phyloP scores from a whole-genome alignment of 2,888 invertebrate species.

The Conus canariensis region DNA sequence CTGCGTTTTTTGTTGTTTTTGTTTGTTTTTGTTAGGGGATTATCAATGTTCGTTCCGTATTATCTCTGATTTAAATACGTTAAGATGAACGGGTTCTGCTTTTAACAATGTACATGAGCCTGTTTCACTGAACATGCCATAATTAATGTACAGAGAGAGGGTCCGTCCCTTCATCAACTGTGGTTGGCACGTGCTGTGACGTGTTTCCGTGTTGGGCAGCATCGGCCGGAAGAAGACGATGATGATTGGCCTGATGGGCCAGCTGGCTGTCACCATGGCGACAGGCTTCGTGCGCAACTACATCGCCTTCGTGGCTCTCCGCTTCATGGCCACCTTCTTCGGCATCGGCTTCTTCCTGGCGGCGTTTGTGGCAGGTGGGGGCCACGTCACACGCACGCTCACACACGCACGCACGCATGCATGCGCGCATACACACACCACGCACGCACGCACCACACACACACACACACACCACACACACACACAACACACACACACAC shows the following conservation, averaged over 20 bases:
- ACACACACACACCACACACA: not conserved
- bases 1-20: too few species aligned
- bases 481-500: conserved; percentile 16
- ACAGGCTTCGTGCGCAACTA: conserved; percentile 87
- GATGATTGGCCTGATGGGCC: conserved; percentile 85
- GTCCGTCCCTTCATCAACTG: too few species aligned
- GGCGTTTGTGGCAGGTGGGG: conserved; percentile 85
- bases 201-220: conserved; percentile 63
- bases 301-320: conserved; percentile 84
- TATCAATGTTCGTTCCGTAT: too few species aligned
- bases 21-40: too few species aligned
- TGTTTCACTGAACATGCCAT: too few species aligned
- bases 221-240: conserved; percentile 89
- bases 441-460: too few species aligned
- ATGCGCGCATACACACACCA: not conserved
- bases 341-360: conserved; percentile 85
- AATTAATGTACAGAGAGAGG: too few species aligned
- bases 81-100: too few species aligned
- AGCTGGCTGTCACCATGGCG: conserved; percentile 84
- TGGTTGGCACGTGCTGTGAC: not conserved
- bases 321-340: conserved; percentile 88
- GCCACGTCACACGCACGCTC: not conserved
- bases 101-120: too few species aligned
- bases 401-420: conserved; percentile 18
- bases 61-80: too few species aligned